Conservation (phyloP, 2,797 vertebrate species). For the Cichlasoma orientale region DNA sequence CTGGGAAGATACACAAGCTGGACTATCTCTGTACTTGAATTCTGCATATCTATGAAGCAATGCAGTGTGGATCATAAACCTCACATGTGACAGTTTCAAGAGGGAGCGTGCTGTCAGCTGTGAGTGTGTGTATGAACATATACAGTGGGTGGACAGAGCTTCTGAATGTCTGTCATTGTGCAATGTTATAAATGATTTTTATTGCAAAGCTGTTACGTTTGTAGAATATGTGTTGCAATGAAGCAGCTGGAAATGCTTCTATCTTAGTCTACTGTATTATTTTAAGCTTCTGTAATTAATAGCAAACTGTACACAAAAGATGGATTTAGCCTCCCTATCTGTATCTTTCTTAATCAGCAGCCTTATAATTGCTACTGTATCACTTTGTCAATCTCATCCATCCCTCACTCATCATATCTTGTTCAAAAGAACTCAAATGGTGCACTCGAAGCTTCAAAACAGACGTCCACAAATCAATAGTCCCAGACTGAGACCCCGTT, state of each 20-base stretch:
- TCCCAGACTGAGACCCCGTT: neutral
- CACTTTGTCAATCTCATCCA: neutral
- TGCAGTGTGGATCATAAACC: neutral
- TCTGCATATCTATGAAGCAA: neutral
- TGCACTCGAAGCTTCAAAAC: neutral
- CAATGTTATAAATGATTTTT: neutral
- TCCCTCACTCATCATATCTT: neutral
- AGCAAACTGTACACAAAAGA: neutral
- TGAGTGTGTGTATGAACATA: neutral
- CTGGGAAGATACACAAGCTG: conserved; percentile 2
- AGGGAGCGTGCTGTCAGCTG: too few relatives aligned
- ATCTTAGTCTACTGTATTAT: neutral
- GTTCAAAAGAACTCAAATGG: neutral
- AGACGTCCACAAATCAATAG: neutral
- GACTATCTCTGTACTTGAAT: neutral
- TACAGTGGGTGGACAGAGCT: neutral
- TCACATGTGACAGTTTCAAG: neutral
- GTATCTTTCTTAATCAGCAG: neutral
- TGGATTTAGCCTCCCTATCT: neutral
- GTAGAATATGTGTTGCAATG: neutral
- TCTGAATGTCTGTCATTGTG: neutral
- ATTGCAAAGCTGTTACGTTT: neutral
- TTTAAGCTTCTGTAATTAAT: neutral
- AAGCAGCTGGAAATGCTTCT: neutral
- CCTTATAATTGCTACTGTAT: neutral